Base-by-base conservation (phyloP, 1,140 invertebrate species). In the Apis florea region DNA sequence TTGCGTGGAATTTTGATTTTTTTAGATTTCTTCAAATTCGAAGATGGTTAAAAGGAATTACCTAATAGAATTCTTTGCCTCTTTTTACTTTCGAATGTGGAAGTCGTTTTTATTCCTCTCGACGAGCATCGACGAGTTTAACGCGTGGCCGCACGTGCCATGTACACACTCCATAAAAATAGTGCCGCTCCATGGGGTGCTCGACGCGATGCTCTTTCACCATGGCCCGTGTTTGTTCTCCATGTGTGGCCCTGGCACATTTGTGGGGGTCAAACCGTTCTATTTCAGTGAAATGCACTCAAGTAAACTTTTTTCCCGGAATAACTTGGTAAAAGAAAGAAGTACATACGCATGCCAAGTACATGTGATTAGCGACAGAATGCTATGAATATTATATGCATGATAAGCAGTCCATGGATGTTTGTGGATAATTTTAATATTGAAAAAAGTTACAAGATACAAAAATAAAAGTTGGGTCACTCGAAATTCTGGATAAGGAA, bases 141-240 rank as follows among this genome's bases (percentile, higher is more conserved):
- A 47, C 47, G 24, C 54, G 9, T 49, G 47, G 5, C 9, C 13
- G 61, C 54, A 82, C 63, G 59, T 74, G 64, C 19, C 51, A 71
- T 40, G 59, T 17, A 49, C 26, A 59, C 26, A 59, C 47, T 53
- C 19, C 47, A 61, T 83, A 83, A 83, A 86, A 86, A 86, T 86
- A 86, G 81, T 76, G 19, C 59, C 47, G 15, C 75, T 75, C 81
- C 84, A 84, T 74, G 80, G 70, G 68, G 68, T 72, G 84, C 66
- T 85, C 19, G 73, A 40, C 64, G 66, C 49, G 40, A 21, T 53
- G 68, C 61, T 69, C 64, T 47, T 69, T 24, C 68, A 76, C 64
- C 49, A 78, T 77, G 40, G 9, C 8, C 40, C 1, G 19, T 86
- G 75, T 80, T 86, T 86, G 79, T 66, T 78, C 72, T 82, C 24